Evolutionary conservation across 2,797 vertebrate species (phyloP), one percentile per base, ranked within the genome.

Genomic region (Gobio occitaniae): DNA sequence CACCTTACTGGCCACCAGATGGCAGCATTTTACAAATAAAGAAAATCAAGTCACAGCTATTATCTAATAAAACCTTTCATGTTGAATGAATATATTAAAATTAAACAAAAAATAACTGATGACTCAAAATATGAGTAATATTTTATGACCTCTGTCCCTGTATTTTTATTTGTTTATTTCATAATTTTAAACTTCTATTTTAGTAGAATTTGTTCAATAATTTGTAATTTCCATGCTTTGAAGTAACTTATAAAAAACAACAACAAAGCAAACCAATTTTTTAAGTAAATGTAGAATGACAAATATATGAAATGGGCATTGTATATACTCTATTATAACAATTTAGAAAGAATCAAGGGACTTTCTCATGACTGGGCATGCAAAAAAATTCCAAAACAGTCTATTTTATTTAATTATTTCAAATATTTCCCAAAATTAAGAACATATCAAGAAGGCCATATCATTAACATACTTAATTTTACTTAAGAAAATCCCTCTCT

Each of bases 21-120:
- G 82, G 70, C 74, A 86, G 84, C 63, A 59, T 12, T 54, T 36
- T 48, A 84, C 36, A 78, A 79, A 61, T 29, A 71, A 29, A 75
- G 52, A 29, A 68, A 66, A 54, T n/a, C 32, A 3, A 36, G 3
- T 17, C 12, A 48, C 8, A 8, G 8, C 52, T 70, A 69, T 25
- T 32, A 21, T 74, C 29, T 41, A 69, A 54, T 82, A 47, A 71
- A 71, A 56, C 8, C n/a, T 44, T 25, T 13, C 36, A n/a, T 47
- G 54, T 41, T 78, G 54, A 54, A 38, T 36, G 0, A 4, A 76
- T 8, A 19, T 32, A 56, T 76, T 50, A 41, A 38, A 56, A 36
- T 9, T 5, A 2, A 41, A 6, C 66, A 1, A 10, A n/a, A 52
- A 56, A 21, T n/a, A 59, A 56, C 59, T 17, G 19, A 76, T 9